Evolutionary conservation across 2,113 vertebrate genomes (phyloP).

Genomic region (Chamaea fasciata): DNA sequence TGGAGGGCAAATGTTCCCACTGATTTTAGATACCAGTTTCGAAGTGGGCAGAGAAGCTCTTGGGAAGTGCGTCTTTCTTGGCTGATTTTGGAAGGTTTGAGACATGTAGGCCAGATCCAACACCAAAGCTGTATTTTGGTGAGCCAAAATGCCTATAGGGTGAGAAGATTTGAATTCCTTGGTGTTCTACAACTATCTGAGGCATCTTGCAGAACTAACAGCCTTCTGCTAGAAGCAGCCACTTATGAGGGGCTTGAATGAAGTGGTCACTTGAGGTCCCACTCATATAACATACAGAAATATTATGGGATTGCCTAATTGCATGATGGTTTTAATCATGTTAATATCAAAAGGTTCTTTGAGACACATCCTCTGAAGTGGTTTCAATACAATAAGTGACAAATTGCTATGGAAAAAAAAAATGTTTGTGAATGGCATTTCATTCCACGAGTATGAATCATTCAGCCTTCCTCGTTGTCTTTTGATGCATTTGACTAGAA

Average conservation of each 20-base stretch:
- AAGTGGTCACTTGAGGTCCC: not conserved
- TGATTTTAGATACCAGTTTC: not conserved
- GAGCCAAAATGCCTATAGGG: not conserved
- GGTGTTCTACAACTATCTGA: not conserved
- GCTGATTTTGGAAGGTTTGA: not conserved
- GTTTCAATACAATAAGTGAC: slow-evolving; percentile 58
- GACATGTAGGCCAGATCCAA: not conserved
- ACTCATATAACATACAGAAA: slow-evolving; percentile 1
- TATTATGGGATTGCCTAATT: slow-evolving; percentile 26
- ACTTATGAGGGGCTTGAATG: not conserved
- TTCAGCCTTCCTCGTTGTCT: slow-evolving; percentile 19
- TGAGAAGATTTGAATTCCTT: not conserved
- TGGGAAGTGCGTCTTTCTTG: not conserved
- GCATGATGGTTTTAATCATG: slow-evolving; percentile 31
- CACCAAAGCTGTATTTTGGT: not conserved
- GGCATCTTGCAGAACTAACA: not conserved
- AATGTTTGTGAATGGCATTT: slow-evolving; percentile 41
- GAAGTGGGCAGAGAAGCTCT: not conserved
- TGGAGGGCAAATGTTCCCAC: not conserved
- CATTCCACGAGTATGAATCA: slow-evolving; percentile 29
- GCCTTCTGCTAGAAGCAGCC: not conserved
- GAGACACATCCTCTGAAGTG: slow-evolving; percentile 34
- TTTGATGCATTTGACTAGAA: not conserved
- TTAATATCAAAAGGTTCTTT: slow-evolving; percentile 45
- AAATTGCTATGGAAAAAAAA: slow-evolving; percentile 57